Evolutionary conservation across 2,888 invertebrate genomes (phyloP).

Genomic region (Uropetala carovei): DNA sequence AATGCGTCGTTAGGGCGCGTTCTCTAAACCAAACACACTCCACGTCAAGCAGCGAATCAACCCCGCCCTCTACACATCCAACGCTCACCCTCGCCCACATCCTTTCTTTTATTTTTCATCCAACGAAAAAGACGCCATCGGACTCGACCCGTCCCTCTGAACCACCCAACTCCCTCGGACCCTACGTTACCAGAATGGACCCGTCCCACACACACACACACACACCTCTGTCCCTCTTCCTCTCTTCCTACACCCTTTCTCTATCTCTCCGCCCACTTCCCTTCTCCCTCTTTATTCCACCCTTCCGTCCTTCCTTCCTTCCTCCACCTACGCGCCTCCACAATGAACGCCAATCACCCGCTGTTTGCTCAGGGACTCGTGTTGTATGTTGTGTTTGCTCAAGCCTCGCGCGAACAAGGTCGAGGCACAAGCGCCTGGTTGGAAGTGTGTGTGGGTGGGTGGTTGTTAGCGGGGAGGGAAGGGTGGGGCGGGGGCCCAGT

Average conservation of each 20-base stretch:
- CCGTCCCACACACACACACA: not conserved
- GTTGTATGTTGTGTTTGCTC: not conserved
- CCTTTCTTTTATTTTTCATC: no score
- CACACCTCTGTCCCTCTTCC: no score
- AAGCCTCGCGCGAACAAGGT: not conserved
- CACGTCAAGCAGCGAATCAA: not conserved
- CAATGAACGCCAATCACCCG: slow-evolving; percentile 60
- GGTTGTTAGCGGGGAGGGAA: not conserved
- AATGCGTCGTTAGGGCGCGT: slow-evolving; percentile 54
- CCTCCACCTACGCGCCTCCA: not conserved
- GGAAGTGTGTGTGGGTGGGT: not conserved
- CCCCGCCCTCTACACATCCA: not conserved
- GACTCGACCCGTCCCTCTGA: not conserved
- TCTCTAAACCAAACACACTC: slow-evolving; percentile 51
- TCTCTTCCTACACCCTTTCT: not conserved
- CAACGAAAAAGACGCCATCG: not conserved
- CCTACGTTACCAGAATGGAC: not conserved
- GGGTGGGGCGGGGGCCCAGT: no score
- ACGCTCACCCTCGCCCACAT: no score
- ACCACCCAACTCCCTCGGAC: not conserved
- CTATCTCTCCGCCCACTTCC: not conserved
- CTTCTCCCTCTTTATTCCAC: not conserved
- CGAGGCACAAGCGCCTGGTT: not conserved
- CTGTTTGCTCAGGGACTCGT: slow-evolving; percentile 28
- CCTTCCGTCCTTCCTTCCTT: not conserved